Evolutionary conservation across 2,888 invertebrate species (phyloP).

Genomic region (Leptopilina syphax): DNA sequence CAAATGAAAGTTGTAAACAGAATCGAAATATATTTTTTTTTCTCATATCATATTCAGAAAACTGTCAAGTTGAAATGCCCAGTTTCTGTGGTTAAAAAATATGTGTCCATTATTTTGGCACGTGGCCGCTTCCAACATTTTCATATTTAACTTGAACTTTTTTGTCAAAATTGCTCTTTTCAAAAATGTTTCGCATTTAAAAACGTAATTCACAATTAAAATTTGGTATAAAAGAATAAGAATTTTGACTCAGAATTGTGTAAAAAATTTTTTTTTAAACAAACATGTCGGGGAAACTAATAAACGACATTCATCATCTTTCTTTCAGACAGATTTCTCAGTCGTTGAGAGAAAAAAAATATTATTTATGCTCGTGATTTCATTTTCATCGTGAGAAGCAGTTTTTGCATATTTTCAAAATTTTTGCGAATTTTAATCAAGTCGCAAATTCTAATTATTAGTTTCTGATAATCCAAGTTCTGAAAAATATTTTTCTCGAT

Average conservation of each 20-base stretch:
- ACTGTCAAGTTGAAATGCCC: neutral
- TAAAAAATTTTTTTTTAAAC: neutral
- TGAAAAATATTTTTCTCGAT: neutral
- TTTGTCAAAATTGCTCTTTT: slow-evolving; percentile 49
- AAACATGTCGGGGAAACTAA: neutral
- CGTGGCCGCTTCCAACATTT: slow-evolving; percentile 42
- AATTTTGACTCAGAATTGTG: neutral
- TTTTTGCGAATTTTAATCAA: neutral
- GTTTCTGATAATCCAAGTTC: neutral
- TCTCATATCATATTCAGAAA: neutral
- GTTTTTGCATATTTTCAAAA: neutral
- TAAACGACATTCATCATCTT: neutral
- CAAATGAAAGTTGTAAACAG: neutral
- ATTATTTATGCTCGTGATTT: slow-evolving; percentile 36
- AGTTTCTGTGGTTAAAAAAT: slow-evolving; percentile 19
- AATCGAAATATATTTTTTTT: too few species aligned
- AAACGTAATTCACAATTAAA: neutral
- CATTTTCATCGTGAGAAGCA: neutral
- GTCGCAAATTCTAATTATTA: neutral
- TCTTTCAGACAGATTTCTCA: neutral
- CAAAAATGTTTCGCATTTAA: too few species aligned
- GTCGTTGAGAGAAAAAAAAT: neutral
- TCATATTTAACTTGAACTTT: slow-evolving; percentile 52
- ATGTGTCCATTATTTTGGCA: slow-evolving; percentile 46
- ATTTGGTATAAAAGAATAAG: neutral